Evolutionary conservation across 2,797 vertebrate species (phyloP), one percentile per base, ranked within the genome.

Genomic region (Triplophysa yarkandensis): DNA sequence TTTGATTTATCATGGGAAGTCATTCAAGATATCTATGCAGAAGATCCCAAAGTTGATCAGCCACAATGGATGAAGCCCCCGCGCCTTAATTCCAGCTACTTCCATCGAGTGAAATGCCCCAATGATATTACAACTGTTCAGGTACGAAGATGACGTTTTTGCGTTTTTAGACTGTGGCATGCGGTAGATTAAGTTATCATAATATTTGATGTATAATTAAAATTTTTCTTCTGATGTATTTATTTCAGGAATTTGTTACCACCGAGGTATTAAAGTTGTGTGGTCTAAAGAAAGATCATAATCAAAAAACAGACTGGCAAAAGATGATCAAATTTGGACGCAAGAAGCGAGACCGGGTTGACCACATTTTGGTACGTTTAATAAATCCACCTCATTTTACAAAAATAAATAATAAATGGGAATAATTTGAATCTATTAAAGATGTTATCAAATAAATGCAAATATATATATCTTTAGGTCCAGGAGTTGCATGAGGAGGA

Each of bases 281-380:
- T 17, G 91, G 94, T 82, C 88, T 98, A 77, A 92, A 87, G 81
- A 96, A 95, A 69, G 95, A 96, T 58, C 86, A 92, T 65, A 94
- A 87, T 88, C 93, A 95, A 83, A 98, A 95, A 91, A 96, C 92
- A 7, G 97, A 99, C 88, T 98, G 96, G 96, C 97, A 98, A 88
- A 98, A 98, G 88, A 98, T 97, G 95, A 94, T 99, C 77, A 99
- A 99, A 88, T 99, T 98, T 83, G 98, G 98, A 80, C 92, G 95
- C 82, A 99, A 99, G 89, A 99, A 98, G 84, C 92, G 95, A 66
- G 98, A 99, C 89, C 77, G 94, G 90, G 96, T 99, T 7, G 98
- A 99, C 91, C 95, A 98, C 80, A 96, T 99, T 81, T 85, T 99
- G 93, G 97, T 98, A 86, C 88, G 92, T 84, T 25, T 25, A n/a